These are phyloP conservation scores for Diaphora mendica DNA, from an alignment of 2,888 invertebrate genomes.

Conservation along the genomic window DNA sequence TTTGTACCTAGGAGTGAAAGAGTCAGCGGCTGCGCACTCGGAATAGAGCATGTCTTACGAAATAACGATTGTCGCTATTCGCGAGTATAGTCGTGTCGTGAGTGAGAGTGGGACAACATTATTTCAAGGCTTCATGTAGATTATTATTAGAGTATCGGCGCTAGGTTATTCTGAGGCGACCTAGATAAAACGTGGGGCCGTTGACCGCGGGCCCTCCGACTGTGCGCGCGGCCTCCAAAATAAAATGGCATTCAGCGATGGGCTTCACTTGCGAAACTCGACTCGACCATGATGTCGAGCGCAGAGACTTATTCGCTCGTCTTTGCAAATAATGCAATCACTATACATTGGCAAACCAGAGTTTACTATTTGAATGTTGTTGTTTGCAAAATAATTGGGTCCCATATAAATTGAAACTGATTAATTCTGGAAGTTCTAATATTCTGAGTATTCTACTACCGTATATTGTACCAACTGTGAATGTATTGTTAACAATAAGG, in stretches of 20 bases:
- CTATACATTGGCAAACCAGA: conserved; percentile 59
- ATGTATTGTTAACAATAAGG: neutral
- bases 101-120: conserved; percentile 78
- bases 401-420: neutral
- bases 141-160: conserved; percentile 86
- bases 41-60: conserved; percentile 70
- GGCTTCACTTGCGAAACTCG: conserved; percentile 84
- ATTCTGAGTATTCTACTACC: neutral
- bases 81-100: conserved; percentile 62
- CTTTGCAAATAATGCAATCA: conserved; percentile 73
- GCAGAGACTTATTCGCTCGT: conserved; percentile 67
- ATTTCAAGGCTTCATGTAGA: conserved; percentile 78
- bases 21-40: conserved; percentile 68
- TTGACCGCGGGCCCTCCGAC: conserved; percentile 85
- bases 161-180: conserved; percentile 86
- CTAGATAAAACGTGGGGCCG: conserved; percentile 85
- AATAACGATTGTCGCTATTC: conserved; percentile 72
- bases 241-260: conserved; percentile 86
- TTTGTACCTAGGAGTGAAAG: conserved; percentile 68
- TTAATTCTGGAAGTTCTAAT: neutral
- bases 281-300: conserved; percentile 76
- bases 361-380: conserved; percentile 8
- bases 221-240: conserved; percentile 84
- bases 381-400: conserved; percentile 4
- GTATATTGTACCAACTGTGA: no score